Conservation (phyloP, 2,113 vertebrate species). For the Neogale vison region DNA sequence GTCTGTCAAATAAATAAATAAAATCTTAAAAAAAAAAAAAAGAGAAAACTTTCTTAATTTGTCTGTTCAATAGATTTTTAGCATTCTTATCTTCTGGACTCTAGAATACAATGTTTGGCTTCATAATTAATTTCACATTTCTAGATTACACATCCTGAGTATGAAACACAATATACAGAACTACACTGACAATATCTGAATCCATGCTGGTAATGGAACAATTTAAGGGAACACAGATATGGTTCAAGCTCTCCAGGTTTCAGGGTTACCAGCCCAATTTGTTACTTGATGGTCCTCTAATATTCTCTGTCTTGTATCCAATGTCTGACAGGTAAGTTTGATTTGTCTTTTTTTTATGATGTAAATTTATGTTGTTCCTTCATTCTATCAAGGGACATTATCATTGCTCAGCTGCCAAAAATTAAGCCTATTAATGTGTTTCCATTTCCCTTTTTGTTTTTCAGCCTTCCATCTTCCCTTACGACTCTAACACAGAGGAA, state of each 20-base stretch:
- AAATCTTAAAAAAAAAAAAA: no score
- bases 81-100: conserved; percentile 26
- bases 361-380: conserved; percentile 69
- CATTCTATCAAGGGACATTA: neutral
- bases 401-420: conserved; percentile 62
- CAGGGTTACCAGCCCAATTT: neutral
- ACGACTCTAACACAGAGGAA: conserved; percentile 63
- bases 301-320: neutral
- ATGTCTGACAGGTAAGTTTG: conserved; percentile 12
- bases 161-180: neutral
- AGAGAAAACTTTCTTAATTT: conserved; percentile 45
- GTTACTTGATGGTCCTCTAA: neutral
- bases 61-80: conserved; percentile 1
- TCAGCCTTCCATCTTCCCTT: conserved; percentile 65
- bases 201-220: neutral
- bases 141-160: conserved; percentile 53
- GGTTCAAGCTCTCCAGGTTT: neutral
- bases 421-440: conserved; percentile 79
- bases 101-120: conserved; percentile 51
- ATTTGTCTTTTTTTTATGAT: conserved; percentile 50
- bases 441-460: conserved; percentile 77
- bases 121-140: conserved; percentile 60
- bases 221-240: neutral
- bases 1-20: no score
- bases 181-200: neutral